Evolutionary conservation across 2,797 vertebrate genomes (phyloP).

Genomic region (Semaprochilodus insignis): DNA sequence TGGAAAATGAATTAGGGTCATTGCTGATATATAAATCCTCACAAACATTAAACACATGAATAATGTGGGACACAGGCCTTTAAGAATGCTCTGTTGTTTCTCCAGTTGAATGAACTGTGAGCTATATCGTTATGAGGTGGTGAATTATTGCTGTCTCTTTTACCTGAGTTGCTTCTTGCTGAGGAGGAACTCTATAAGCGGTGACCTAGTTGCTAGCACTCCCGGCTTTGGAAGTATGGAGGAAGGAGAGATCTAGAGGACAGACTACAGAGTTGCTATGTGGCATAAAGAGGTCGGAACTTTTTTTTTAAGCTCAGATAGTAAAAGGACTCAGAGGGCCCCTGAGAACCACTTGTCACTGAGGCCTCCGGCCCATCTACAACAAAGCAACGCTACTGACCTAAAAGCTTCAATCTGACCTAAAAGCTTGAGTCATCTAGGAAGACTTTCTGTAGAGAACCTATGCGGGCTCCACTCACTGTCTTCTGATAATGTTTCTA

Average conservation of each 20-base stretch:
- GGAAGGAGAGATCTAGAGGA: slow-evolving; percentile 27
- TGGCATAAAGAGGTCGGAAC: slow-evolving; percentile 22
- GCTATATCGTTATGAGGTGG: neutral
- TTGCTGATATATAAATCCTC: too few species aligned
- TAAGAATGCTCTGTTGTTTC: too few species aligned
- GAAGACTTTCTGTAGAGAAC: neutral
- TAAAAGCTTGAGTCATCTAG: slow-evolving; percentile 5
- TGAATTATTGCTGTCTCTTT: neutral
- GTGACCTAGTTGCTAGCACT: slow-evolving; percentile 27
- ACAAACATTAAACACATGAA: too few species aligned
- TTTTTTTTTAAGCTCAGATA: neutral
- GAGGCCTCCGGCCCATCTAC: slow-evolving; percentile 1
- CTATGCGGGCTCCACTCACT: neutral
- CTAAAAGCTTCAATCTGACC: slow-evolving; percentile 6
- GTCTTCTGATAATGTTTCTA: neutral
- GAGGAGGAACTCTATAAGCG: neutral
- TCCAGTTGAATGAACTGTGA: neutral
- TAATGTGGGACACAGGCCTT: too few species aligned
- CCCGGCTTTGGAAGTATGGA: neutral
- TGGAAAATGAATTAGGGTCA: too few species aligned
- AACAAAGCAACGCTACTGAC: neutral
- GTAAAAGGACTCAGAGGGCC: slow-evolving; percentile 9
- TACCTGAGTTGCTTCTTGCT: neutral
- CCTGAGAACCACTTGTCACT: slow-evolving; percentile 24
- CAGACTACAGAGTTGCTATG: slow-evolving; percentile 12